A percentile compares a stretch with the other conserved stretches of the same genome.
These are phyloP conservation scores for Hirundo rustica DNA, from an alignment of 2,797 vertebrate genomes.

Conservation along the genomic window DNA sequence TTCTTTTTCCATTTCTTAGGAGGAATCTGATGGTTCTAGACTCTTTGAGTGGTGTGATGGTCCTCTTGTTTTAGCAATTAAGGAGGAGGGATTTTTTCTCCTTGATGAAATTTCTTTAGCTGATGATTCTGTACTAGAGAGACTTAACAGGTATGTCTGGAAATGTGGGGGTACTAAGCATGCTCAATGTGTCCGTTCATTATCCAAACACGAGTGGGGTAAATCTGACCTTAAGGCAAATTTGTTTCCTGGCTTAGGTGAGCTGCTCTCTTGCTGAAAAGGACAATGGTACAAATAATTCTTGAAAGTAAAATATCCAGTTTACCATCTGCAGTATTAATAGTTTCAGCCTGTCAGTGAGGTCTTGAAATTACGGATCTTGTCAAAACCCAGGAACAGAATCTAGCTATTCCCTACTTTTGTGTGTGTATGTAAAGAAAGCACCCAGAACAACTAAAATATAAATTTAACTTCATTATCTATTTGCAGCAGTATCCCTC, in stretches of 20 bases:
- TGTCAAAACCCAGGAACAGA: not conserved
- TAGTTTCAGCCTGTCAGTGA: not conserved
- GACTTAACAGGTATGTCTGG: slow-evolving; percentile 90
- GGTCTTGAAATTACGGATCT: not conserved
- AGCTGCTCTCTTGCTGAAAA: not conserved
- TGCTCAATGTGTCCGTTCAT: not conserved
- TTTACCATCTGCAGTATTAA: not conserved
- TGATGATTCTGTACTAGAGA: slow-evolving; percentile 95
- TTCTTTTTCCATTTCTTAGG: slow-evolving; percentile 62
- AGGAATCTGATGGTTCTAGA: slow-evolving; percentile 78
- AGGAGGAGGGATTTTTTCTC: slow-evolving; percentile 88
- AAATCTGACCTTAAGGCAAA: not conserved
- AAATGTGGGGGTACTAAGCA: not conserved
- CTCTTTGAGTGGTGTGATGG: slow-evolving; percentile 96
- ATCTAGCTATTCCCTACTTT: not conserved
- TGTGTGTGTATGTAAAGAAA: not conserved
- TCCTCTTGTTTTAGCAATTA: slow-evolving; percentile 92
- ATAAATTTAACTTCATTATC: not conserved
- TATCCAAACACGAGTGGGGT: not conserved
- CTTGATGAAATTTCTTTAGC: slow-evolving; percentile 97
- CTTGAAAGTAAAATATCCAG: not conserved
- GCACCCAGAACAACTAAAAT: not conserved
- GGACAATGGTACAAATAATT: not conserved
- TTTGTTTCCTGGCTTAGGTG: not conserved
- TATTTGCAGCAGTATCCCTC: not conserved